These are phyloP conservation scores for Megaleporinus macrocephalus DNA, from an alignment of 2,113 vertebrate genomes.

Conservation along the genomic window DNA sequence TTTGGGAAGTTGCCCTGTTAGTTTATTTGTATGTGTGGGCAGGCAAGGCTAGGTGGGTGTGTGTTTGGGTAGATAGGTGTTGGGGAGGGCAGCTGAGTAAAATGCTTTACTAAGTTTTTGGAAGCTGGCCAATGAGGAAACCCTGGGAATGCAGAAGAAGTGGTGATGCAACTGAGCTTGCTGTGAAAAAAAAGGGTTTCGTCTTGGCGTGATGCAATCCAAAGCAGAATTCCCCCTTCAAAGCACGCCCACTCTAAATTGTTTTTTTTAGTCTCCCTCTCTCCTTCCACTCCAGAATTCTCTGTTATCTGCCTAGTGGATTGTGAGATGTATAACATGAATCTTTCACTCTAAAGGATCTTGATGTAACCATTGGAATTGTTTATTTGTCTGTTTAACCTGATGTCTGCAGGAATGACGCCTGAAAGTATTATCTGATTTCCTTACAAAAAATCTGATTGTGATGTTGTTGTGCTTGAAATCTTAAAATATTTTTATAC, in stretches of 20 bases:
- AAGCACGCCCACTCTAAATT: neutral
- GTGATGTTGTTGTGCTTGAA: too few relatives aligned
- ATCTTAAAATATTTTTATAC: too few relatives aligned
- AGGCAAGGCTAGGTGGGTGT: neutral
- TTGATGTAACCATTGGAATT: too few relatives aligned
- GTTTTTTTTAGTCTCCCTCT: neutral
- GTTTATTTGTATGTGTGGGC: neutral
- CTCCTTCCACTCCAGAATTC: neutral
- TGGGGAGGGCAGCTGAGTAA: neutral
- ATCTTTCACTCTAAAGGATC: too few relatives aligned
- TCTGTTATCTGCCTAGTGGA: neutral
- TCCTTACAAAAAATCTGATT: too few relatives aligned
- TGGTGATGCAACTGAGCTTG: constrained; percentile 25
- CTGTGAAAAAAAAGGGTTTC: constrained; percentile 48
- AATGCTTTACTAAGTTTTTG: neutral
- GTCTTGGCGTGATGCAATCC: constrained; percentile 41
- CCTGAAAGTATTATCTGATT: too few relatives aligned
- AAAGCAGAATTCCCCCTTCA: constrained; percentile 36
- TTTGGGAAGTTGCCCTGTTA: neutral
- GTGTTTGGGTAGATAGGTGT: constrained; percentile 16
- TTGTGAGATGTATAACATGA: neutral
- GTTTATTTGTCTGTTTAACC: too few relatives aligned
- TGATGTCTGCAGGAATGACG: too few relatives aligned
- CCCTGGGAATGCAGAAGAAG: neutral
- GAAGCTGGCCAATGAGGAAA: constrained; percentile 18